Conservation (phyloP, 2,113 vertebrate genomes). For the Beaufortia kweichowensis region DNA sequence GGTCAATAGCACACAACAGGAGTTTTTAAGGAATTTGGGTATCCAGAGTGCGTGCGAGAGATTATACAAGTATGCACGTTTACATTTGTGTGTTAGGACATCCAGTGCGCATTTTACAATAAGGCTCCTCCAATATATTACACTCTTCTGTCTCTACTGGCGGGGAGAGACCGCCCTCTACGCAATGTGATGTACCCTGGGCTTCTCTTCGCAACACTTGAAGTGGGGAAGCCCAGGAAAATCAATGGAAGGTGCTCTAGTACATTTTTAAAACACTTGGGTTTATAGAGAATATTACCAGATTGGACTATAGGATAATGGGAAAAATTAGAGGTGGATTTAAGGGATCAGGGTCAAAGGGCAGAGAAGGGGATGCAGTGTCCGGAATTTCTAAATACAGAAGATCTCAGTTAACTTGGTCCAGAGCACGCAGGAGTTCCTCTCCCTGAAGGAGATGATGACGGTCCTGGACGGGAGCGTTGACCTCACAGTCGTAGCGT, state of each 20-base stretch:
- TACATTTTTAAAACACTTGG: constrained; percentile 29
- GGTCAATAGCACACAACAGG: constrained; percentile 6
- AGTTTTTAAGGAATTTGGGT: neutral
- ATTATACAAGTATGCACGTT: neutral
- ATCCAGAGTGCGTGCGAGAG: neutral
- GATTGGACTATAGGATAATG: neutral
- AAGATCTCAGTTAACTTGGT: constrained; percentile 91
- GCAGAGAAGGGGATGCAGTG: constrained; percentile 70
- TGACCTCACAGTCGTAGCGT: constrained; percentile 97
- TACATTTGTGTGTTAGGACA: constrained; percentile 1
- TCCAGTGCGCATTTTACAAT: constrained; percentile 42
- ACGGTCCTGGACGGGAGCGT: constrained; percentile 92
- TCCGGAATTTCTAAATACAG: constrained; percentile 47
- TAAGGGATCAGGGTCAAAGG: constrained; percentile 27
- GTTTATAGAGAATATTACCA: constrained; percentile 44
- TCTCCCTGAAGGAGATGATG: constrained; percentile 96
- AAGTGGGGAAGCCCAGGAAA: too few species aligned
- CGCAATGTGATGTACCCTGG: constrained; percentile 23
- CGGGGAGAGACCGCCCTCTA: constrained; percentile 5
- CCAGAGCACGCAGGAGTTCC: constrained; percentile 93
- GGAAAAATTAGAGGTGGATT: neutral
- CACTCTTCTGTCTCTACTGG: constrained; percentile 21
- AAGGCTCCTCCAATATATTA: constrained; percentile 41
- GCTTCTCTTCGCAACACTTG: neutral
- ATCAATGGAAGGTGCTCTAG: constrained; percentile 34